Evolutionary conservation across 37 sponge, comb jelly and placozoan species (phyloP), one percentile per base, ranked within the genome.

Genomic region (Geodia barretti): DNA sequence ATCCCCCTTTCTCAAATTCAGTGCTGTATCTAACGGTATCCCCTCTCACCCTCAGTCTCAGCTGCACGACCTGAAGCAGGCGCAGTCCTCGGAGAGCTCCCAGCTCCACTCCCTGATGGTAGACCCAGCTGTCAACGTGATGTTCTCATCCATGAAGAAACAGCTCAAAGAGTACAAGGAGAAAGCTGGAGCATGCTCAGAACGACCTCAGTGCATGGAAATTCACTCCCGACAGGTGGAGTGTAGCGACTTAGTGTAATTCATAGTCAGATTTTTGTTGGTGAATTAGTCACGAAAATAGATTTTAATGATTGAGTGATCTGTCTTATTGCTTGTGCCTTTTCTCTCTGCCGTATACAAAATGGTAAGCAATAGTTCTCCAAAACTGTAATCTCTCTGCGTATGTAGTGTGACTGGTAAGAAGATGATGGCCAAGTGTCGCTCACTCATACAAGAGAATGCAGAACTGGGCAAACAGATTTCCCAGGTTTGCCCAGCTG

Each of bases 171-270:
- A 89, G 29, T 75, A 84, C 4, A 92, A 94, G 64, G 93, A 88
- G 47, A 92, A 94, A 74, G n/a, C 86, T 94, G 72, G 89, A 87
- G 36, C 93, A 94, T 72, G 98, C 98, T 41, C 95, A 97, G 72
- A 92, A 83, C 70, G 98, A 97, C 64, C 82, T 97, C 33, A 94
- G 93, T 90, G 98, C 95, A 4, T 97, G 98, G 98, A 95, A 95
- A 67, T 97, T 97, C 79, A 92, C 98, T 30, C 90, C 98, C 35
- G 95, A 97, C 85, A 96, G 97, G 94, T 94, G 25, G 54, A 80
- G 60, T 17, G 5, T 79, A 14, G 1, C 1, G 24, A 23, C 42
- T n/a, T n/a, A n/a, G n/a, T n/a, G n/a, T n/a, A n/a, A n/a, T n/a
- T n/a, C n/a, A n/a, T n/a, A n/a, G n/a, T n/a, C n/a, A 65, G 67